Conservation (phyloP, 2,888 invertebrate species). For the Xanthorhoe designata region DNA sequence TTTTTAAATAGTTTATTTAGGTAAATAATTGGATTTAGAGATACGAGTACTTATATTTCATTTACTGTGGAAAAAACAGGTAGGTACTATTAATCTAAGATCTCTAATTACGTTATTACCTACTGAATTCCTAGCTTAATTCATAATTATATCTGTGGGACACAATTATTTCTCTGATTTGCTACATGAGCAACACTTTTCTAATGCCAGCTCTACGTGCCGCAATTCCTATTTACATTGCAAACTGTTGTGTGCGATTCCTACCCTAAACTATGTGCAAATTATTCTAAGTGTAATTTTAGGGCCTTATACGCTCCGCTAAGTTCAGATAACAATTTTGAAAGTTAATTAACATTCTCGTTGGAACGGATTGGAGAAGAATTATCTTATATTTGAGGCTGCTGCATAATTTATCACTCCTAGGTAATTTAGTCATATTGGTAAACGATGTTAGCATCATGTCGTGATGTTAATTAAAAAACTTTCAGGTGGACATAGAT, state of each 20-base stretch:
- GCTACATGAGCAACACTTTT: slow-evolving; percentile 30
- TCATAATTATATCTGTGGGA: neutral
- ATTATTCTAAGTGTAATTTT: slow-evolving; percentile 26
- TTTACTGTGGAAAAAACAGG: neutral
- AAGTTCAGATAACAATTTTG: slow-evolving; percentile 26
- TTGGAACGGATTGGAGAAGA: slow-evolving; percentile 20
- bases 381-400: slow-evolving; percentile 1
- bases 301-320: slow-evolving; percentile 12
- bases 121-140: neutral
- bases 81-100: slow-evolving; percentile 4
- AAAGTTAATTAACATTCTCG: slow-evolving; percentile 31
- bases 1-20: slow-evolving; percentile 10
- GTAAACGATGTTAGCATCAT: slow-evolving; percentile 29
- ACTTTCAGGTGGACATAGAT: slow-evolving; percentile 56
- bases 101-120: too few relatives aligned
- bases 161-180: slow-evolving; percentile 9
- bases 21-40: neutral
- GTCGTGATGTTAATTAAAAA: slow-evolving; percentile 54
- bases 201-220: slow-evolving; percentile 28
- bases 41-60: slow-evolving; percentile 5
- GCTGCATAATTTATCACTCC: slow-evolving; percentile 16
- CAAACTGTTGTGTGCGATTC: slow-evolving; percentile 25
- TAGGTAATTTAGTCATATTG: slow-evolving; percentile 20
- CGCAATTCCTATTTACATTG: slow-evolving; percentile 23
- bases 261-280: slow-evolving; percentile 29